Percentiles rank a stretch among this genome's conserved stretches.
phyloP scores from a whole-genome alignment of 1,140 invertebrate genomes.

The Eriocheir sinensis region DNA sequence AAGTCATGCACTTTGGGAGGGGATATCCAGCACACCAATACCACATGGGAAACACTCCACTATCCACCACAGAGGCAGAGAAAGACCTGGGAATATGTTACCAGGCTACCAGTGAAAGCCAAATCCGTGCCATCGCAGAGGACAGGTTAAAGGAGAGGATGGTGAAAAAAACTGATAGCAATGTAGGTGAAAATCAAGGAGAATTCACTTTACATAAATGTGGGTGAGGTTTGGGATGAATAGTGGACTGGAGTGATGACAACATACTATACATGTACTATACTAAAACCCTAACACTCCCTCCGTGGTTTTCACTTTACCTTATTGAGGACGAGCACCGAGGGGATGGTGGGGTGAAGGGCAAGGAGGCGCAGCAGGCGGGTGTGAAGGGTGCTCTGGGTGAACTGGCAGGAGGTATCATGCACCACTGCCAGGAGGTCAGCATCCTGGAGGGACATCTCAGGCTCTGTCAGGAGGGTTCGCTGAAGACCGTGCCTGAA shows the following conservation, averaged over 20 bases:
- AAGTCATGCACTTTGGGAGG: no score
- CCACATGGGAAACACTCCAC: no score
- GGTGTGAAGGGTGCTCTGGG: constrained; percentile 86
- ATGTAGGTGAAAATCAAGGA: not conserved
- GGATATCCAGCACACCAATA: no score
- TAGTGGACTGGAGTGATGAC: constrained; percentile 42
- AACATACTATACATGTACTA: no score
- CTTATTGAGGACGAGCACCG: constrained; percentile 94
- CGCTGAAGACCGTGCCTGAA: constrained; percentile 83
- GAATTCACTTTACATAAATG: no score
- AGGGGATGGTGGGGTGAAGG: constrained; percentile 85
- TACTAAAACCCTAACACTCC: no score
- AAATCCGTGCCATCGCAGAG: not conserved
- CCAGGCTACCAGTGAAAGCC: no score
- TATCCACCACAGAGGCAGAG: no score
- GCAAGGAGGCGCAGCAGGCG: constrained; percentile 88
- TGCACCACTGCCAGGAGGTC: constrained; percentile 93
- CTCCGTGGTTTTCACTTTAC: constrained; percentile 82
- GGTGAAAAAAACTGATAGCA: not conserved
- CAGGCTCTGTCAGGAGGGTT: constrained; percentile 86
- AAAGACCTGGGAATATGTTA: no score
- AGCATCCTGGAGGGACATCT: constrained; percentile 87
- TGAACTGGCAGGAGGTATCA: constrained; percentile 89
- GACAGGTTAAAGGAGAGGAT: not conserved
- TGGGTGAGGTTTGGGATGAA: no score